Percentiles rank a stretch among this genome's conserved stretches.
These are phyloP conservation scores for Coboldia fuscipes DNA, from an alignment of 1,140 invertebrate species.

Conservation along the genomic window DNA sequence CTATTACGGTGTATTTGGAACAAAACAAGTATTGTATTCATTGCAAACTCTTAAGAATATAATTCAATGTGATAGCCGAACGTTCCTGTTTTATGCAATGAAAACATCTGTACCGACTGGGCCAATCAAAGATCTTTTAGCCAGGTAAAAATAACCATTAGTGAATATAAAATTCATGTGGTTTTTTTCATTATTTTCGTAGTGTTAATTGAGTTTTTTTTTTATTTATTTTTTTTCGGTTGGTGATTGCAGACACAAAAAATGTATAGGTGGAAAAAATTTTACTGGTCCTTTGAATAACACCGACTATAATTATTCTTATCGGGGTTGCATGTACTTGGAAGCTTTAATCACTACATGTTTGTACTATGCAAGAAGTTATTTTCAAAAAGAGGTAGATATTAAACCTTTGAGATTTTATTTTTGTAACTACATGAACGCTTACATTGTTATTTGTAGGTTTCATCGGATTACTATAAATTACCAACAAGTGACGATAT, in stretches of 20 bases:
- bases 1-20: constrained; percentile 65
- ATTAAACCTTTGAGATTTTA: too few species aligned
- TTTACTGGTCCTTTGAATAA: constrained; percentile 46
- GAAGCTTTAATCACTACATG: constrained; percentile 61
- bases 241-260: constrained; percentile 50
- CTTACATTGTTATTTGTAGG: background rate
- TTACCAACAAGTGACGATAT: constrained; percentile 49
- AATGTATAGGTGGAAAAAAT: constrained; percentile 58
- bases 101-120: constrained; percentile 40
- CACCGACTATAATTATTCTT: constrained; percentile 34
- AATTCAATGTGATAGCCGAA: constrained; percentile 44
- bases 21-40: constrained; percentile 53
- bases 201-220: background rate
- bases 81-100: constrained; percentile 47
- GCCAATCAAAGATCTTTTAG: constrained; percentile 31
- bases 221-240: too few species aligned
- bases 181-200: background rate
- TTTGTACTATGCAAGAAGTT: constrained; percentile 60
- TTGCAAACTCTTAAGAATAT: constrained; percentile 52
- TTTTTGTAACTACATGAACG: background rate
- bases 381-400: constrained; percentile 53
- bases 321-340: constrained; percentile 61
- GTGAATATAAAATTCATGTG: background rate
- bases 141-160: constrained; percentile 18
- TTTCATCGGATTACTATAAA: constrained; percentile 29